Evolutionary conservation across 2,113 vertebrate species (phyloP).

Genomic region (Psammodynastes pulverulentus): DNA sequence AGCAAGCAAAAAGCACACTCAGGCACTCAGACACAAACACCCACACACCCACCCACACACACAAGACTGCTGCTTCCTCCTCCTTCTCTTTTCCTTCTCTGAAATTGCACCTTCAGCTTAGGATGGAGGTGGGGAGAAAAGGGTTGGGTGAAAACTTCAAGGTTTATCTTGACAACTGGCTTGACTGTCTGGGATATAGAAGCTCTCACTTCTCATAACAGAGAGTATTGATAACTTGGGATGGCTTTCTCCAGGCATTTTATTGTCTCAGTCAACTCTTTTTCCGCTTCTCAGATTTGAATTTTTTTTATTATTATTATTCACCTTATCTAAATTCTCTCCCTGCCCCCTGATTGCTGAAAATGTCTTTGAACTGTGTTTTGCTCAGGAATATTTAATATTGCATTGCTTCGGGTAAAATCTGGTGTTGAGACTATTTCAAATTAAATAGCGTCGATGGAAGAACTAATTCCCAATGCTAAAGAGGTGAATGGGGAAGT

Average conservation of each 20-base stretch:
- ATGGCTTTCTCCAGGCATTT: not conserved
- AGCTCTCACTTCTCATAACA: constrained; percentile 27
- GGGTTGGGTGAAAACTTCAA: constrained; percentile 12
- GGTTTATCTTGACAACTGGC: not conserved
- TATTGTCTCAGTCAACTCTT: not conserved
- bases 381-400: not conserved
- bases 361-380: not conserved
- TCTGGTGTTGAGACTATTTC: not conserved
- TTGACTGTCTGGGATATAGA: constrained; percentile 10
- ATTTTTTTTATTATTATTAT: not conserved
- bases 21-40: not conserved
- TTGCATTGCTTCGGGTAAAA: not conserved
- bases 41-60: not conserved
- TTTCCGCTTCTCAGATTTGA: not conserved
- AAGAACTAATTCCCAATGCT: not conserved
- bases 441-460: not conserved
- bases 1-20: not conserved
- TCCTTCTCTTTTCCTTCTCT: not conserved
- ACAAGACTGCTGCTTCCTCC: not conserved
- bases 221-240: not conserved
- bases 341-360: not conserved
- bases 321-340: not conserved
- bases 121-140: not conserved
- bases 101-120: not conserved
- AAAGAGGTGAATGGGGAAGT: not conserved